Evolutionary conservation across 1,140 invertebrate genomes (phyloP).

Genomic region (Colletes gigas): DNA sequence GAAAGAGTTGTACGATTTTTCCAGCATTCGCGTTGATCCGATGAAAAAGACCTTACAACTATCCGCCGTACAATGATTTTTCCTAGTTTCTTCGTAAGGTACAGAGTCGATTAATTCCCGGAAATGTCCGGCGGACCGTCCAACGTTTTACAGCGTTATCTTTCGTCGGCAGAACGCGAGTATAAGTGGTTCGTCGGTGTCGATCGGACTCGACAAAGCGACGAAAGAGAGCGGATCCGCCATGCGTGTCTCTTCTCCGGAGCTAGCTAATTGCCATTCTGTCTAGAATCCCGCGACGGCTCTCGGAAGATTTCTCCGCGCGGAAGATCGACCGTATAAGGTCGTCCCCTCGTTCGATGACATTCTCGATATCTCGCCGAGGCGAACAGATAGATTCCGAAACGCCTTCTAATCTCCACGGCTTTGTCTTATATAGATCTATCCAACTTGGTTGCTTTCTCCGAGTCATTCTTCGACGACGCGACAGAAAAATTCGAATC

Average conservation of each 20-base stretch:
- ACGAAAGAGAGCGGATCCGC: neutral
- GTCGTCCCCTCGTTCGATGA: neutral
- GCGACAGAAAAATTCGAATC: too few relatives aligned
- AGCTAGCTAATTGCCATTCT: constrained; percentile 47
- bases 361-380: constrained; percentile 5
- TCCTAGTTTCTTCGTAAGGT: too few relatives aligned
- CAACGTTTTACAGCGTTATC: neutral
- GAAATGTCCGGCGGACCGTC: too few relatives aligned
- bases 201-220: constrained; percentile 15
- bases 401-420: neutral
- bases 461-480: too few relatives aligned
- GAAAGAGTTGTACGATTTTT: too few relatives aligned
- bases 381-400: constrained; percentile 18
- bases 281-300: constrained; percentile 25
- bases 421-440: neutral
- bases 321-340: constrained; percentile 24
- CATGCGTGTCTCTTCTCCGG: constrained; percentile 24
- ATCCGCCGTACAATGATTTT: too few relatives aligned
- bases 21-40: too few relatives aligned
- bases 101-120: too few relatives aligned
- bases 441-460: too few relatives aligned
- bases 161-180: neutral
- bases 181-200: constrained; percentile 30
- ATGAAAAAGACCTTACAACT: too few relatives aligned
- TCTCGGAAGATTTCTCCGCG: constrained; percentile 31